A percentile compares a stretch with the other conserved stretches of the same genome.
These are phyloP conservation scores for Melanchra persicariae DNA, from an alignment of 2,888 invertebrate genomes.

Conservation along the genomic window DNA sequence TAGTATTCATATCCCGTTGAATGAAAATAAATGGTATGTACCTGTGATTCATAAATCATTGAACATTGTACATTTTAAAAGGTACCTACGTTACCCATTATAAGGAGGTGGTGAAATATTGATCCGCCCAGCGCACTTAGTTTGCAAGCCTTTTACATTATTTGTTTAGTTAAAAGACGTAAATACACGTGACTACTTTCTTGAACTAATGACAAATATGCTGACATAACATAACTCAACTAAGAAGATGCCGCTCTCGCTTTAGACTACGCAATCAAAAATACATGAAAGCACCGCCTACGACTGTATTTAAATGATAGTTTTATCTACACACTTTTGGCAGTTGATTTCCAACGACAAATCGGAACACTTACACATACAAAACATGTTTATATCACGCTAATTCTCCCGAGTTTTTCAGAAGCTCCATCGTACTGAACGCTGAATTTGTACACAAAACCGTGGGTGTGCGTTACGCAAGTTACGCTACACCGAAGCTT, in stretches of 20 bases:
- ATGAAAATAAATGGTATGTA: slow-evolving; percentile 47
- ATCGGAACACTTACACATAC: slow-evolving; percentile 31
- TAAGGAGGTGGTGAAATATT: slow-evolving; percentile 20
- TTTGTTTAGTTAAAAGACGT: not conserved
- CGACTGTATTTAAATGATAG: slow-evolving; percentile 15
- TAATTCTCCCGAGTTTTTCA: slow-evolving; percentile 45
- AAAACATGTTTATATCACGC: slow-evolving; percentile 40
- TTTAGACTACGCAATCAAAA: slow-evolving; percentile 1
- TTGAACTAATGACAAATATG: not conserved
- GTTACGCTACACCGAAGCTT: slow-evolving; percentile 47
- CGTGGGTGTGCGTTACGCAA: slow-evolving; percentile 16
- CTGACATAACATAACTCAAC: not conserved
- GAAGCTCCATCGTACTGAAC: slow-evolving; percentile 32
- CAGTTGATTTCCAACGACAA: slow-evolving; percentile 38
- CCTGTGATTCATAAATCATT: slow-evolving; percentile 39
- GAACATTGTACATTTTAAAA: slow-evolving; percentile 15
- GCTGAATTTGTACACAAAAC: slow-evolving; percentile 37
- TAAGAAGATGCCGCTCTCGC: not conserved
- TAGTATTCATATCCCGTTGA: slow-evolving; percentile 49
- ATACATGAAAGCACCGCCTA: slow-evolving; percentile 19
- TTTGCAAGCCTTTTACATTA: slow-evolving; percentile 13
- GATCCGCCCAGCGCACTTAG: slow-evolving; percentile 4
- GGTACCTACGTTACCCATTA: not conserved
- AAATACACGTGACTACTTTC: not conserved
- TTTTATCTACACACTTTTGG: slow-evolving; percentile 22